These are phyloP conservation scores for Pantherophis alleghaniensis DNA, from an alignment of 2,797 vertebrate genomes.

Conservation along the genomic window DNA sequence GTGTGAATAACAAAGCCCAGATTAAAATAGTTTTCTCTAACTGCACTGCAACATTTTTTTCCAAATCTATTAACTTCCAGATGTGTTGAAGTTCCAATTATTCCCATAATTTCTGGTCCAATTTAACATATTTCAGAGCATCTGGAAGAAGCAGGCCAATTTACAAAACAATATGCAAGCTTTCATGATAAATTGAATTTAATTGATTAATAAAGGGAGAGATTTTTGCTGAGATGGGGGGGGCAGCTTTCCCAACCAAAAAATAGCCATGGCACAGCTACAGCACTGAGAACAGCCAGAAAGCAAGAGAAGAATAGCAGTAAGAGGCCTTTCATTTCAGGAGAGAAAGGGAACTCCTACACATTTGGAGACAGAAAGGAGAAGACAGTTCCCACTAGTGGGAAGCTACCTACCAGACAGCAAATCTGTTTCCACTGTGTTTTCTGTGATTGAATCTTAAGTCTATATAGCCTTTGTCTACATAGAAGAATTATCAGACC, in stretches of 20 bases:
- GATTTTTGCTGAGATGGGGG: not conserved
- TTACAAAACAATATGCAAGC: not conserved
- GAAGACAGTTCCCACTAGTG: not conserved
- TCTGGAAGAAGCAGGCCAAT: not conserved
- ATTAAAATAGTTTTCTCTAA: not conserved
- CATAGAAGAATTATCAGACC: not conserved
- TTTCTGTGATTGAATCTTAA: not conserved
- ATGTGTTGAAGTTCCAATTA: too few species aligned
- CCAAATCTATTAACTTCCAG: not conserved
- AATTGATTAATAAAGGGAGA: not conserved
- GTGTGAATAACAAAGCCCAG: not conserved
- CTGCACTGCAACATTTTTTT: not conserved
- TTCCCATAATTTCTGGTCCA: not conserved
- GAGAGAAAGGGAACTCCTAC: not conserved
- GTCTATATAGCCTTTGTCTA: not conserved
- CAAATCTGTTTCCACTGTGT: not conserved
- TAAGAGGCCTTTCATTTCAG: not conserved
- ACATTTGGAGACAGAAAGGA: not conserved
- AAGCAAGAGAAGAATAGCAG: not conserved
- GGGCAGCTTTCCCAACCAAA: not conserved
- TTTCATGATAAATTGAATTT: not conserved
- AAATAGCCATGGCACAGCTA: not conserved
- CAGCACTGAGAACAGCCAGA: not conserved
- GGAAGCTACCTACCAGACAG: not conserved
- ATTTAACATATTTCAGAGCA: not conserved